phyloP scores from a whole-genome alignment of 2,113 vertebrate genomes.

The Chascanopsetta lugubris region DNA sequence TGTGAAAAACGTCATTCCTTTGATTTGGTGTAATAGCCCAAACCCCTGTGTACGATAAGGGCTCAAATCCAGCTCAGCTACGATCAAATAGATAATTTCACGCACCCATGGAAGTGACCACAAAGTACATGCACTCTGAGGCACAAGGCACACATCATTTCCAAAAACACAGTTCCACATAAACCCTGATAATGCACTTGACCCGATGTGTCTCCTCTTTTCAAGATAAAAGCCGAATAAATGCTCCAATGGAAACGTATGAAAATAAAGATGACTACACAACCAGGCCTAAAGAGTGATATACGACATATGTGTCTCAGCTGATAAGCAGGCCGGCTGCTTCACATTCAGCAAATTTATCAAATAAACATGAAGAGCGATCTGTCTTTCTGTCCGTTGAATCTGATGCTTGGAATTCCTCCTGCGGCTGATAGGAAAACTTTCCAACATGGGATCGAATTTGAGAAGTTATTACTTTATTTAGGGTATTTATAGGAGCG shows the following conservation, averaged over 20 bases:
- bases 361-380: constrained; percentile 37
- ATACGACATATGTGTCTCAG: constrained; percentile 67
- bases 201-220: neutral
- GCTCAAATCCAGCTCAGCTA: constrained; percentile 30
- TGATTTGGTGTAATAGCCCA: constrained; percentile 39
- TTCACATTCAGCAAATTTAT: neutral
- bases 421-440: neutral
- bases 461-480: constrained; percentile 5
- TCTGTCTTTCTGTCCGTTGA: constrained; percentile 34
- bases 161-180: constrained; percentile 8
- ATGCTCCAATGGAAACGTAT: constrained; percentile 35
- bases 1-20: constrained; percentile 17
- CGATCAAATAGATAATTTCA: constrained; percentile 58
- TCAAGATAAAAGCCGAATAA: constrained; percentile 11
- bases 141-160: constrained; percentile 4
- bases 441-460: neutral
- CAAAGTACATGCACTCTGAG: constrained; percentile 4
- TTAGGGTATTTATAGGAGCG: neutral
- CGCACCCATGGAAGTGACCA: neutral
- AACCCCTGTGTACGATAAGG: constrained; percentile 30
- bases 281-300: constrained; percentile 67
- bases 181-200: constrained; percentile 8
- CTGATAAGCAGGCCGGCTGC: constrained; percentile 69
- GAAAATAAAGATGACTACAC: constrained; percentile 59
- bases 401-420: constrained; percentile 3